Evolutionary conservation across 2,797 vertebrate species (phyloP), one percentile per base, ranked within the genome.

Genomic region (Pseudochirops cupreus): DNA sequence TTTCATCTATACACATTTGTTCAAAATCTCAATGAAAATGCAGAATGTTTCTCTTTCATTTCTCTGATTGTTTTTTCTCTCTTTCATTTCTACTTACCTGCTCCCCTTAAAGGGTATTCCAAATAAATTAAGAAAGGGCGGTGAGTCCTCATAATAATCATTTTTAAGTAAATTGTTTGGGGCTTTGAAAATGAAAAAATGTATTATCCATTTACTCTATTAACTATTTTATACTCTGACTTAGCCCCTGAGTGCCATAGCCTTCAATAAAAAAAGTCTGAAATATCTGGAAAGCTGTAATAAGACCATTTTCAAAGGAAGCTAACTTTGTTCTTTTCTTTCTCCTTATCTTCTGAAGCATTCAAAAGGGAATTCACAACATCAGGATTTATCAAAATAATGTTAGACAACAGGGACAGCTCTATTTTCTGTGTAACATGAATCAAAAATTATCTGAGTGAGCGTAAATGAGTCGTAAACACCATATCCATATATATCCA

Each of bases 401-500:
- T 57, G 14, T 10, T 90, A 93, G 92, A 95, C 94, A 96, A 91
- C 57, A 93, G 50, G 1, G 55, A 90, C 21, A 87, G 6, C 55
- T 93, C 93, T 54, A 54, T 93, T 95, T 96, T 95, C 93, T 92
- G 54, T 92, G 57, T 94, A 91, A 93, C 50, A 31, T 96, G 93
- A 94, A 95, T 96, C 94, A 97, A 96, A 95, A 97, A 94, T 55
- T 94, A 89, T 87, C 91, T 94, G 28, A 95, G 39, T 97, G 82
- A 96, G 89, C 93, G 95, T 92, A 94, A 92, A 93, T 1, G 93
- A 94, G 93, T 92, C 1, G 31, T 95, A 96, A 95, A 67, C 55
- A 93, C 52, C 31, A 24, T 3, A 1, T 91, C 91, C 57, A 46
- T 46, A 56, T 46, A 56, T 94, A 94, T 91, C 59, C 93, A 95